Evolutionary conservation across 2,888 invertebrate species (phyloP).

Genomic region (Eupithecia pulchellata): DNA sequence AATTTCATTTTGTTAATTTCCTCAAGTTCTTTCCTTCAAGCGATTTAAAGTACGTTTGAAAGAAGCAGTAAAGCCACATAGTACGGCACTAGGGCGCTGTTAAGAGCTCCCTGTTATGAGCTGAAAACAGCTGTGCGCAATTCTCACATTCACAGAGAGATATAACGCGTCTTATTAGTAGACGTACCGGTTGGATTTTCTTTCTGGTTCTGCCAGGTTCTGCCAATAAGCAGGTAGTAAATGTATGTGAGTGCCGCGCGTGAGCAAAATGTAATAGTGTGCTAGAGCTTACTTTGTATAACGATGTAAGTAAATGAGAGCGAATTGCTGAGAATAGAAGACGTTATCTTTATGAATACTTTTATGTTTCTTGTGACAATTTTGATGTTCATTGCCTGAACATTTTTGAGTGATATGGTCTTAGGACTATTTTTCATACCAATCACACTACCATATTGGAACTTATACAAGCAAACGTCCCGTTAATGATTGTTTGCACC

Average conservation of each 20-base stretch:
- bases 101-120: slow-evolving; percentile 51
- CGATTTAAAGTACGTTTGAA: slow-evolving; percentile 34
- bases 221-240: slow-evolving; percentile 49
- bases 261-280: slow-evolving; percentile 30
- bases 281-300: slow-evolving; percentile 17
- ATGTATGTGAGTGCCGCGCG: slow-evolving; percentile 29
- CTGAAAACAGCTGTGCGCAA: slow-evolving; percentile 67
- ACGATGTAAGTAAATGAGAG: slow-evolving; percentile 3
- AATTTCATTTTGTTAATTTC: slow-evolving; percentile 32
- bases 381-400: neutral
- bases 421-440: neutral
- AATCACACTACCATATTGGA: neutral
- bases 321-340: neutral
- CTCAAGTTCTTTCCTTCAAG: slow-evolving; percentile 28
- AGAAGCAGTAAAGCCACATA: slow-evolving; percentile 47
- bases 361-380: neutral
- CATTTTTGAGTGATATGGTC: neutral
- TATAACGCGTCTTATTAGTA: slow-evolving; percentile 71
- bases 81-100: slow-evolving; percentile 39
- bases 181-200: slow-evolving; percentile 56
- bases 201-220: too few relatives aligned
- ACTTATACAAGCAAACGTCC: neutral
- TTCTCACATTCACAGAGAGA: slow-evolving; percentile 66
- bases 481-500: slow-evolving; percentile 13
- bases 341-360: neutral